Conservation (phyloP, 2,113 vertebrate genomes). For the Jacana jacana region DNA sequence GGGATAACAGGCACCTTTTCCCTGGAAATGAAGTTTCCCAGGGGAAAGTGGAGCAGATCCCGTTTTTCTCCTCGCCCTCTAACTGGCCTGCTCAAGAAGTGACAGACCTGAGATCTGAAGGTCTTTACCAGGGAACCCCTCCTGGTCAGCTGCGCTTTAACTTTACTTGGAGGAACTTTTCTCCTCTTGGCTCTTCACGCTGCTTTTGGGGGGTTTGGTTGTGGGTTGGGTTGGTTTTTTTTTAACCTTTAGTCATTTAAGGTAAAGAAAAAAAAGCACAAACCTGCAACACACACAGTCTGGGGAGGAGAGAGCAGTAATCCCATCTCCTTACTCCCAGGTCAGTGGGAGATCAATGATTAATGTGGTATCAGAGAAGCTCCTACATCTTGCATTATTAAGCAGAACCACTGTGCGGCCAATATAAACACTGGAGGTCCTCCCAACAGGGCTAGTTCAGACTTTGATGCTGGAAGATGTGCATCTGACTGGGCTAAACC, state of each 20-base stretch:
- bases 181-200: background rate
- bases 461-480: background rate
- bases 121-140: background rate
- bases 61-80: background rate
- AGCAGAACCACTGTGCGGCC: background rate
- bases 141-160: background rate
- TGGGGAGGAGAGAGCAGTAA: background rate
- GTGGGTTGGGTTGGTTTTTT: background rate
- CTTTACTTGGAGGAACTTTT: background rate
- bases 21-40: background rate
- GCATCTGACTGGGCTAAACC: background rate
- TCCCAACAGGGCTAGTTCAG: background rate
- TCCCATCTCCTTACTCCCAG: background rate
- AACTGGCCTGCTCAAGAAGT: background rate
- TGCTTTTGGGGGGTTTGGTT: background rate
- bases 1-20: background rate
- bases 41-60: background rate
- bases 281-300: background rate
- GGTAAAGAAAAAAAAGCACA: background rate
- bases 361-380: background rate
- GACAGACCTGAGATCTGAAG: background rate
- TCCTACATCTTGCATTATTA: background rate
- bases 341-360: background rate
- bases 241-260: background rate
- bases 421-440: background rate